phyloP scores from a whole-genome alignment of 2,113 vertebrate species.

The Platysternon megacephalum region DNA sequence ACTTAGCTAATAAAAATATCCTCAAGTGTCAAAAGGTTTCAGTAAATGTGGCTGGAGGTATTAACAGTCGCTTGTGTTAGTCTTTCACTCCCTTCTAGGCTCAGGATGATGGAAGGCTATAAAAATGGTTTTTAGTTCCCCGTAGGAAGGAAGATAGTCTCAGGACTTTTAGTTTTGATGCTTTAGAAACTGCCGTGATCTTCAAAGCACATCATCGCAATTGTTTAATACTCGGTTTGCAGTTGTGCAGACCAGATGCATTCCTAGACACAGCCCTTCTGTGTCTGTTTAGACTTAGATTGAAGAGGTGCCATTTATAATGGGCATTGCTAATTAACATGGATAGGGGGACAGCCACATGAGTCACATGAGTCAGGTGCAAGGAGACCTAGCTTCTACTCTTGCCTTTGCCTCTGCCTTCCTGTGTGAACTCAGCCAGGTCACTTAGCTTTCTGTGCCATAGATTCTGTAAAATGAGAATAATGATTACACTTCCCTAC shows the following conservation, averaged over 20 bases:
- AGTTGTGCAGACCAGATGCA: neutral
- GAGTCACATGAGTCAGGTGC: accelerated
- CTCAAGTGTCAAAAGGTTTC: constrained; percentile 81
- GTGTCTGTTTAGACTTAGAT: accelerated
- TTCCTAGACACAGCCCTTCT: neutral
- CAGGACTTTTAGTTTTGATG: constrained; percentile 21
- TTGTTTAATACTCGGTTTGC: neutral
- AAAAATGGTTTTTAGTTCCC: constrained; percentile 65
- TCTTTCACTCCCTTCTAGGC: constrained; percentile 49
- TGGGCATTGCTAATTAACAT: neutral
- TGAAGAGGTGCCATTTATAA: neutral
- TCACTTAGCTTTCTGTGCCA: accelerated
- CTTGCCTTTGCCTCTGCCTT: neutral
- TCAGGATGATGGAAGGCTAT: constrained; percentile 51
- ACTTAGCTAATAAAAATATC: constrained; percentile 83
- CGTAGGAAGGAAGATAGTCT: constrained; percentile 9
- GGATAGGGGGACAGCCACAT: neutral
- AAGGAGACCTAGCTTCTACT: neutral
- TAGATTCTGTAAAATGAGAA: neutral
- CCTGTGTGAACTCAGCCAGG: neutral
- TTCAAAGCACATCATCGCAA: neutral
- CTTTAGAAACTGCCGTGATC: neutral
- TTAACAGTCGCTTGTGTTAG: constrained; percentile 61
- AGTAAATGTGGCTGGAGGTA: constrained; percentile 74
- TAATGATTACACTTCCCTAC: accelerated